phyloP scores from a whole-genome alignment of 2,113 vertebrate genomes.

The Chaetops frenatus region DNA sequence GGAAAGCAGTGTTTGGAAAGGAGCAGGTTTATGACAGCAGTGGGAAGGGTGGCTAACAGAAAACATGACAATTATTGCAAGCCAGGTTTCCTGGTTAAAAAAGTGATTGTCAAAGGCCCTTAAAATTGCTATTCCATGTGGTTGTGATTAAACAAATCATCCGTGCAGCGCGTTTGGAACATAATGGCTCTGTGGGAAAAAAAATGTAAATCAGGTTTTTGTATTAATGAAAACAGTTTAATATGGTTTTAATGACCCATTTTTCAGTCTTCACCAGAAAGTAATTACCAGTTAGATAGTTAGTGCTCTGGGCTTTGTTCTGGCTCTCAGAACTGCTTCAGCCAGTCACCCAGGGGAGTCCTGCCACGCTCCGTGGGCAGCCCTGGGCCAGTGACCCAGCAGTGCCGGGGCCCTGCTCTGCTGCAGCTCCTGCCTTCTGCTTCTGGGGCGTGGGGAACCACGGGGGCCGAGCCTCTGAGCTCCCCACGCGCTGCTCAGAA shows the following conservation, averaged over 20 bases:
- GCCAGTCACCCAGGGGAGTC: not conserved
- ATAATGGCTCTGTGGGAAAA: slow-evolving; percentile 66
- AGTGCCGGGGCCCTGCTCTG: fast-evolving
- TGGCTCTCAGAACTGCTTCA: slow-evolving; percentile 35
- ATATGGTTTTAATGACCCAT: slow-evolving; percentile 69
- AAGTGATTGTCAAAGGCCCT: slow-evolving; percentile 45
- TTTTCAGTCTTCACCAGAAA: slow-evolving; percentile 69
- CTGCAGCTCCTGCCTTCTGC: not conserved
- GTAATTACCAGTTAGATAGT: slow-evolving; percentile 70
- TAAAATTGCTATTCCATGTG: slow-evolving; percentile 59
- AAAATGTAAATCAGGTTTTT: slow-evolving; percentile 68
- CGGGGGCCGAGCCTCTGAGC: not conserved
- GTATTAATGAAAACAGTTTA: slow-evolving; percentile 68
- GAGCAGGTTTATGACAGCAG: not conserved
- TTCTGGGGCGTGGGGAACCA: not conserved
- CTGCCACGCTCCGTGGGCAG: not conserved
- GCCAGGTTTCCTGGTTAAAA: slow-evolving; percentile 52
- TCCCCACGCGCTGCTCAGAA: fast-evolving
- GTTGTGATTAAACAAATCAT: slow-evolving; percentile 65
- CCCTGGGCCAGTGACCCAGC: not conserved
- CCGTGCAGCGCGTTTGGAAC: not conserved
- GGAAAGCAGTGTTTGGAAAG: slow-evolving; percentile 7
- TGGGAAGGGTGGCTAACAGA: slow-evolving; percentile 27
- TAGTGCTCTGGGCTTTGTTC: slow-evolving; percentile 64
- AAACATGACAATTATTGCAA: slow-evolving; percentile 37